A percentile compares a stretch with the other conserved stretches of the same genome.
Conservation (phyloP, 2,113 vertebrate genomes). For the Brachirus orientalis region DNA sequence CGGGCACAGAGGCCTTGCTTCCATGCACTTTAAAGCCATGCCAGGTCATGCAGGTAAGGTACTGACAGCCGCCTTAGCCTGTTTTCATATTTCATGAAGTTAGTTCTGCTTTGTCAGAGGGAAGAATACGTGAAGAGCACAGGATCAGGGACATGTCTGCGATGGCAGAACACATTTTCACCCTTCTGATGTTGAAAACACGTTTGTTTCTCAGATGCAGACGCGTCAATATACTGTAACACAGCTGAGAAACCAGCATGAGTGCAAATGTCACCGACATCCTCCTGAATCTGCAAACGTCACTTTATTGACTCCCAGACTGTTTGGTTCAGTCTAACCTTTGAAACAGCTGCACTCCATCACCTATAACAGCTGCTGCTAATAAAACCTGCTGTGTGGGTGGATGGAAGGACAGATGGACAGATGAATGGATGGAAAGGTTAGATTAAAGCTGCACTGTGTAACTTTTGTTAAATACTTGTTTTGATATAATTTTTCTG, state of each 20-base stretch:
- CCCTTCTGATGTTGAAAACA: constrained; percentile 1
- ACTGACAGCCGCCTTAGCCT: constrained; percentile 27
- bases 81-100: constrained; percentile 38
- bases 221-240: constrained; percentile 3
- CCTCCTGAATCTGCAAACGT: constrained; percentile 4
- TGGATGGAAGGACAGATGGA: too few relatives aligned
- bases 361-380: background rate
- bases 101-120: constrained; percentile 11
- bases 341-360: constrained; percentile 10
- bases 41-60: constrained; percentile 59
- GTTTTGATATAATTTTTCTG: too few relatives aligned
- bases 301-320: too few relatives aligned
- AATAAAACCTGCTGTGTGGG: too few relatives aligned
- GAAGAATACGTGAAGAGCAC: constrained; percentile 3
- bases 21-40: constrained; percentile 72
- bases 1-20: background rate
- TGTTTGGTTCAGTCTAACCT: constrained; percentile 12
- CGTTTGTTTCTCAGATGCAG: background rate
- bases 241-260: background rate
- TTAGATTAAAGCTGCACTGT: too few relatives aligned
- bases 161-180: background rate
- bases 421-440: too few relatives aligned
- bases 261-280: constrained; percentile 36
- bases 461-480: too few relatives aligned
- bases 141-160: constrained; percentile 6